Evolutionary conservation across 2,113 vertebrate species (phyloP), one percentile per base, ranked within the genome.

Genomic region (Gallinago paraguaiae): DNA sequence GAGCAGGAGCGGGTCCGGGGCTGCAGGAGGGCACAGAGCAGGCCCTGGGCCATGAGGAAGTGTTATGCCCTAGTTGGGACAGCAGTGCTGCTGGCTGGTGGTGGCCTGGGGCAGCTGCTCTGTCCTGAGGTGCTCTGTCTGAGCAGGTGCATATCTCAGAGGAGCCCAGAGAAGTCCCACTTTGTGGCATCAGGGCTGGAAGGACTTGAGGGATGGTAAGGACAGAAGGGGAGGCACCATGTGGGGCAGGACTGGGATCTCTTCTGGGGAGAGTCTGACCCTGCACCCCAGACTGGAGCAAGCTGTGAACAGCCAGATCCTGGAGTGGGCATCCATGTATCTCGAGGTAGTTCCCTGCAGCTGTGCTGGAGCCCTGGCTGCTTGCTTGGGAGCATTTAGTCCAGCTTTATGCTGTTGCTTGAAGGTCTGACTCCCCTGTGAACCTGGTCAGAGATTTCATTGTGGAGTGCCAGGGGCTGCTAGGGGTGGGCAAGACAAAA

Each of bases 11-110:
- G 28, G 37, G 31, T 61, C 20, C 67, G 43, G 31, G 14, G n/a
- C 63, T 70, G 67, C 64, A 41, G 50, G 67, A 28, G 22, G 69
- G 43, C 50, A 45, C 39, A 61, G 50, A 37, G 51, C 74, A 48
- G 64, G 56, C 50, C 16, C 41, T 48, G 35, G n/a, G 17, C 17
- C 0, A 0, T 11, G 50, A 41, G 13, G 31, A n/a, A 13, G 8
- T 3, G 15, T 30, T 64, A 18, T 1, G 4, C 60, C 41, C 39
- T 20, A 4, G 19, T n/a, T 46, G 22, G 71, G 41, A 57, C 67
- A 69, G 68, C 50, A 53, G 45, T 1, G 2, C 72, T 86, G 25
- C n/a, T 59, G 56, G 51, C 45, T 81, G 24, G 22, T n/a, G 19
- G 24, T 54, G 39, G n/a, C 43, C 84, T 89, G 74, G n/a, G 56